Evolutionary conservation across 2,113 vertebrate genomes (phyloP), one percentile per base, ranked within the genome.

Genomic region (Oxyruncus cristatus): DNA sequence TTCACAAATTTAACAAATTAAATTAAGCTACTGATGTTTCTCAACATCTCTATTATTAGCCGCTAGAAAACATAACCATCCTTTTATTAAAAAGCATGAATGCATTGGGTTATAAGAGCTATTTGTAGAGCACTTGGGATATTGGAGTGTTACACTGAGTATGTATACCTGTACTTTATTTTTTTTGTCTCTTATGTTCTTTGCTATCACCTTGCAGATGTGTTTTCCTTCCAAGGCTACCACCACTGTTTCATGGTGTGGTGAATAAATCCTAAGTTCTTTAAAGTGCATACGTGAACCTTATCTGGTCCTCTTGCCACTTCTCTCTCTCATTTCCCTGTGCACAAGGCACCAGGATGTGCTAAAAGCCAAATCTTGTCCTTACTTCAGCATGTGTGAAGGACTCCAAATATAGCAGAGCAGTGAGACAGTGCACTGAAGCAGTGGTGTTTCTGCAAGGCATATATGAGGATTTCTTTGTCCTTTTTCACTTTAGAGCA

Each of bases 301-400:
- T 76, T 52, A 26, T 26, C 24, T 46, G 30, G 6, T 76, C 39
- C 42, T 50, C 2, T 70, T 86, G 61, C 42, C 18, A 33, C 63
- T n/a, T 53, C 27, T 59, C 7, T 49, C 12, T 72, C 27, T 35
- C 16, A 19, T 32, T 78, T 53, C 52, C 56, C 49, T 52, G 11
- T 32, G 47, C 3, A 0, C 24, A 63, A 82, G 26, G 18, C 49
- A 78, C 13, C 3, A 52, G 39, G 12, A 85, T 52, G 39, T 68
- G 87, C 61, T 91, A 93, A 91, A 91, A 93, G 80, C 62, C 30
- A 91, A 89, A 85, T 33, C 70, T 85, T 85, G 87, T 89, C 70
- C 39, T 88, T 44, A 18, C 50, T 39, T 93, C 50, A 53, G 50
- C 11, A 52, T 13, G 10, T 62, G 55, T 1, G 3, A 80, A 92